phyloP scores from a whole-genome alignment of 1,140 invertebrate species.

The Mizuhopecten yessoensis region DNA sequence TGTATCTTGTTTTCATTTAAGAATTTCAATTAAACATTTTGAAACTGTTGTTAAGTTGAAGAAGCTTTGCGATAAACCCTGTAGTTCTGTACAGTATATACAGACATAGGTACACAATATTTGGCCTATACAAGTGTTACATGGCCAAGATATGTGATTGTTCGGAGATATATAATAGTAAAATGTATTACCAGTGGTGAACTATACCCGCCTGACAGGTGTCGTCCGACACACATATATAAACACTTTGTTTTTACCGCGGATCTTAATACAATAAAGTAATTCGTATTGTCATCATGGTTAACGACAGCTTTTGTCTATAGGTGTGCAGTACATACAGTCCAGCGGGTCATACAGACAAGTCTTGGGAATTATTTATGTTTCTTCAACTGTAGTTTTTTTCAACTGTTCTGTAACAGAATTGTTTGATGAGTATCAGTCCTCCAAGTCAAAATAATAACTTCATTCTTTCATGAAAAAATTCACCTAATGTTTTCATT shows the following conservation, averaged over 20 bases:
- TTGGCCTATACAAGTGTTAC: constrained; percentile 1
- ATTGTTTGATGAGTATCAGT: too few species aligned
- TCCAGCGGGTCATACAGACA: neutral
- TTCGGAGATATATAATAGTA: neutral
- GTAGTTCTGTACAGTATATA: too few species aligned
- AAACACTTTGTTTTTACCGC: neutral
- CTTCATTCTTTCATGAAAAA: too few species aligned
- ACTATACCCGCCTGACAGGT: neutral
- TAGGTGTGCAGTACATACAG: neutral
- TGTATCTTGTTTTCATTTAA: too few species aligned
- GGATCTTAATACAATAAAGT: neutral
- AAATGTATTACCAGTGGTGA: neutral
- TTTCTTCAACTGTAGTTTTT: too few species aligned
- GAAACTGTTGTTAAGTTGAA: too few species aligned
- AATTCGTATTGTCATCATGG: neutral
- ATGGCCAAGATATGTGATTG: neutral
- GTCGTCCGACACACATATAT: neutral
- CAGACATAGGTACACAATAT: neutral
- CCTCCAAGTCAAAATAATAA: too few species aligned
- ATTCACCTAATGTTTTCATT: too few species aligned
- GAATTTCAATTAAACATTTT: too few species aligned
- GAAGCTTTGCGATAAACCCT: too few species aligned
- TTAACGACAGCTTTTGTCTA: neutral
- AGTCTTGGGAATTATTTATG: neutral
- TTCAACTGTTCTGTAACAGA: too few species aligned